Base-by-base conservation (phyloP, 2,797 vertebrate genomes). In the Macropodus opercularis region DNA sequence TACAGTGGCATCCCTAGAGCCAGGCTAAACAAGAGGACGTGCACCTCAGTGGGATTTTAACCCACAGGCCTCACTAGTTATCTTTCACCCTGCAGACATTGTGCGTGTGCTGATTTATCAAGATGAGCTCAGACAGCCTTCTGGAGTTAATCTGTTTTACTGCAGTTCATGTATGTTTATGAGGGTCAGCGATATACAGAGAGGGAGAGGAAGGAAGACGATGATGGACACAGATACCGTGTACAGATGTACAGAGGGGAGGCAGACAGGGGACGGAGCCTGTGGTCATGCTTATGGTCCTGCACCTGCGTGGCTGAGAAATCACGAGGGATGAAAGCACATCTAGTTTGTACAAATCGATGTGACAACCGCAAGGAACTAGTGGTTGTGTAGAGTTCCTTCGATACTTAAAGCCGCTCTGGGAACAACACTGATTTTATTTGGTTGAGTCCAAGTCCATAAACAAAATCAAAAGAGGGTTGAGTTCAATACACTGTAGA, bases 51-150 rank as follows among this genome's bases (percentile, higher is more conserved):
- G 27, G 54, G 9, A 35, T 9, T 7, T 8, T 63, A 47, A 64
- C 53, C 41, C 35, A 36, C 32, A 59, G 27, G 63, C 19, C 29
- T 11, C 5, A 54, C 41, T 24, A 50, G 26, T 69, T 67, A 69
- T 69, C 47, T 62, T 23, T 72, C 34, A 36, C 39, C 75, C 26
- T 14, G 41, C 8, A 36, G 39, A 72, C 47, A 26, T 47, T 47
- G 58, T 54, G 24, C 48, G 47, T 31, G 14, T 67, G 60, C 29
- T 34, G 50, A 75, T 69, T 61, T 59, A 67, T 70, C 3, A 3
- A 68, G 48, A 34, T 5, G 8, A 54, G 50, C 54, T 40, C 57
- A 63, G 61, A 39, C 27, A 36, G 44, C 54, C 36, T 52, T 23
- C 57, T 23, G 32, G 29, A 13, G 23, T 26, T 59, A 39, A 75